phyloP scores from a whole-genome alignment of 1,140 invertebrate species.

The Periplaneta americana region DNA sequence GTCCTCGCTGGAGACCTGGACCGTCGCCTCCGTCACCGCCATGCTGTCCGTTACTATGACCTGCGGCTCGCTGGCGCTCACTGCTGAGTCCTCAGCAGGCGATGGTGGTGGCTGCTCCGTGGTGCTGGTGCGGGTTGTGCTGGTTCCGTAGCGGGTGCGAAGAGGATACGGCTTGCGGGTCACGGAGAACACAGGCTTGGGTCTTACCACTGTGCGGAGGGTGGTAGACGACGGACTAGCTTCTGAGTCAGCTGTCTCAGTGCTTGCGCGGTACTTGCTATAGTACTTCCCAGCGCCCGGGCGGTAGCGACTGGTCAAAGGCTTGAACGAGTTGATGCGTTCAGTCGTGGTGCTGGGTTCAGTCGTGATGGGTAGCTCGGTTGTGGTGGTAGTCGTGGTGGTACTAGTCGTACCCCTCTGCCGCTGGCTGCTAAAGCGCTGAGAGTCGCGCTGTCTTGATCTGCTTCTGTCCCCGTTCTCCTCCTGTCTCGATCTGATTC shows the following conservation, averaged over 20 bases:
- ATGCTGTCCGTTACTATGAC: background rate
- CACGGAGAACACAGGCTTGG: constrained; percentile 32
- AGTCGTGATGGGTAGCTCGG: background rate
- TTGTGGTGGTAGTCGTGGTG: background rate
- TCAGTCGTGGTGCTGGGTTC: background rate
- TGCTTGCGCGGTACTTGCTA: constrained; percentile 26
- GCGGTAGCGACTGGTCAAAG: constrained; percentile 14
- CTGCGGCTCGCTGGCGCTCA: background rate
- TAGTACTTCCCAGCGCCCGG: constrained; percentile 29
- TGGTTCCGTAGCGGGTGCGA: background rate
- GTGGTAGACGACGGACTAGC: background rate
- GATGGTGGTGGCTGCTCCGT: background rate
- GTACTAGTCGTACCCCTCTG: background rate
- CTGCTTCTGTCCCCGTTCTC: background rate
- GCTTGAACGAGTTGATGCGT: background rate
- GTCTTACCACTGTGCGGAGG: background rate
- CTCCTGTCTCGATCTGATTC: background rate
- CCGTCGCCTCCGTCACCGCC: background rate
- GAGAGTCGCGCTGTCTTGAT: background rate
- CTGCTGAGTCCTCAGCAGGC: constrained; percentile 13
- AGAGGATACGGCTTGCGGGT: constrained; percentile 19
- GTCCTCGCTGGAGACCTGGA: background rate
- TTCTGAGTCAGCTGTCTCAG: background rate
- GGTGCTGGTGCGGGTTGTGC: background rate
- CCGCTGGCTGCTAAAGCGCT: background rate